These are phyloP conservation scores for Adelges cooleyi DNA, from an alignment of 1,140 invertebrate genomes.

Conservation along the genomic window DNA sequence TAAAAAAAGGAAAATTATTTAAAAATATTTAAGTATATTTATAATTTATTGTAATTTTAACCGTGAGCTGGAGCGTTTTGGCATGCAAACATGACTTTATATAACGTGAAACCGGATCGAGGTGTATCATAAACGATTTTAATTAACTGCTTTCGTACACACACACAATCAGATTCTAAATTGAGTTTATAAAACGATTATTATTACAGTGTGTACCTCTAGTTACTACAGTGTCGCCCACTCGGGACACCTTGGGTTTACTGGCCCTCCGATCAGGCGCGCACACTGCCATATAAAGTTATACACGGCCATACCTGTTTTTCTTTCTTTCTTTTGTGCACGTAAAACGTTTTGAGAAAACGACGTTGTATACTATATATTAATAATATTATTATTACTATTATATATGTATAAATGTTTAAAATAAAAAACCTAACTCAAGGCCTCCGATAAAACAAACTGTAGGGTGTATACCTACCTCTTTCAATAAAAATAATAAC, in stretches of 20 bases:
- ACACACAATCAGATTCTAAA: not conserved
- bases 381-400: no score
- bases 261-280: slow-evolving; percentile 7
- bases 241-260: slow-evolving; percentile 23
- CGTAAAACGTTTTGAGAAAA: slow-evolving; percentile 5
- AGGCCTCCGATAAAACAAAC: no score
- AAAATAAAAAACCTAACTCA: no score
- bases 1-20: no score
- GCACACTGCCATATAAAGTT: slow-evolving; percentile 10
- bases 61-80: no score
- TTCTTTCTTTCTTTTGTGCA: slow-evolving; percentile 8
- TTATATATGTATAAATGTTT: no score
- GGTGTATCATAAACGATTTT: not conserved
- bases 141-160: not conserved
- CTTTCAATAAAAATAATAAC: no score
- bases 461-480: no score
- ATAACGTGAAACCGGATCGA: slow-evolving; percentile 10
- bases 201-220: slow-evolving; percentile 1
- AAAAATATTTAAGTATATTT: no score
- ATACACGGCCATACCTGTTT: slow-evolving; percentile 18
- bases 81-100: no score
- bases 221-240: slow-evolving; percentile 17
- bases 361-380: slow-evolving; percentile 15
- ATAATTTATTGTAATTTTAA: no score
- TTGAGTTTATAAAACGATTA: slow-evolving; percentile 8